Evolutionary conservation across 2,797 vertebrate genomes (phyloP).

Genomic region (Mus minutoides): DNA sequence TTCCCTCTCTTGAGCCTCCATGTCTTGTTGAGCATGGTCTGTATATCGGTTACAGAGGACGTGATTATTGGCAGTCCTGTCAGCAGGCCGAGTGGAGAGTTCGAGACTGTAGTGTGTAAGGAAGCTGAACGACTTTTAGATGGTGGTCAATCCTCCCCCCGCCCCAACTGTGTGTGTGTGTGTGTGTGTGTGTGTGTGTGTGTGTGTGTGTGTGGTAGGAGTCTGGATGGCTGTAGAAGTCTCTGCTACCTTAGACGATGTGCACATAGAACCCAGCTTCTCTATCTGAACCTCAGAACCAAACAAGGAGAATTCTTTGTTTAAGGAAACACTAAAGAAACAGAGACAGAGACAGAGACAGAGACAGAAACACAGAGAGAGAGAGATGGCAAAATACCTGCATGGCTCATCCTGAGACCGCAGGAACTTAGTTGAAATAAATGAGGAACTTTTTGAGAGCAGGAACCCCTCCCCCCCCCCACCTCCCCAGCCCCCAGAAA

Average conservation of each 20-base stretch:
- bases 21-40: slow-evolving; percentile 39
- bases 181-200: too few species aligned
- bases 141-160: background rate
- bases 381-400: fast-evolving
- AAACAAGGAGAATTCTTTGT: background rate
- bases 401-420: fast-evolving
- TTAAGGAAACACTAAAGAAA: background rate
- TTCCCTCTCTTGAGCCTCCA: background rate
- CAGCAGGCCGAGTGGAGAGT: slow-evolving; percentile 41
- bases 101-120: background rate
- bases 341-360: fast-evolving
- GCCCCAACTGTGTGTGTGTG: too few species aligned
- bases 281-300: background rate
- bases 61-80: slow-evolving; percentile 39
- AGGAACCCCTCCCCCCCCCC: background rate
- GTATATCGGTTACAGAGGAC: background rate
- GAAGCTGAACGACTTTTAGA: background rate
- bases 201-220: too few species aligned
- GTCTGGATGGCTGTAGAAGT: fast-evolving
- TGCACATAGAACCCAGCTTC: background rate
- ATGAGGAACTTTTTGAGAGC: background rate
- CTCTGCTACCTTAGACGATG: background rate
- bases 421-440: background rate
- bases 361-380: too few species aligned
- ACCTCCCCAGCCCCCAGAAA: background rate